These are phyloP conservation scores for Microcebus murinus DNA, from an alignment of 2,113 vertebrate genomes.

Conservation along the genomic window DNA sequence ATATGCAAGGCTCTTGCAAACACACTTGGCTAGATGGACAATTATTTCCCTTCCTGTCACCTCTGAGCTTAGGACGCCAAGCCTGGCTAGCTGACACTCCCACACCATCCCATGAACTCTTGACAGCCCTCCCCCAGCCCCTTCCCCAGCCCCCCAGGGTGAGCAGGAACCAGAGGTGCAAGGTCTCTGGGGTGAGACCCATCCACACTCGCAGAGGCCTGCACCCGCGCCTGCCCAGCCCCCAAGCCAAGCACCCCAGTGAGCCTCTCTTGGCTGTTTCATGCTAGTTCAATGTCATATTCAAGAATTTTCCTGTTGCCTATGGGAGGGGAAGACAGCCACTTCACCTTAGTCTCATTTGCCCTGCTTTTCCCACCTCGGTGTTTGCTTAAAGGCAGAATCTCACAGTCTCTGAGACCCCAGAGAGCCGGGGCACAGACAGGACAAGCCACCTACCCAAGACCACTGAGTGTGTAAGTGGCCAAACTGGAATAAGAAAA, in stretches of 20 bases:
- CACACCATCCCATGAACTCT: neutral
- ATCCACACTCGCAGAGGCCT: neutral
- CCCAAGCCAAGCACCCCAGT: neutral
- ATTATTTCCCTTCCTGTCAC: neutral
- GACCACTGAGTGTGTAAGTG: neutral
- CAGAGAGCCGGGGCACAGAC: neutral
- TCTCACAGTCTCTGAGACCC: neutral
- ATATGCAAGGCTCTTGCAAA: neutral
- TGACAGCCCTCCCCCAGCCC: neutral
- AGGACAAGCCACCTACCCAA: neutral
- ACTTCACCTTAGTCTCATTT: too few species aligned
- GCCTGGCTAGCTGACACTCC: neutral
- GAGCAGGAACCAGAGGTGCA: neutral
- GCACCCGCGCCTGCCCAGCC: accelerated
- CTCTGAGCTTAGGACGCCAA: neutral
- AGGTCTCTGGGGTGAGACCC: neutral
- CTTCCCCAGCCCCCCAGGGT: neutral
- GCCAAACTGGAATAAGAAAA: neutral
- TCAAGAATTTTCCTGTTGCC: neutral
- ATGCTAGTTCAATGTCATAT: neutral
- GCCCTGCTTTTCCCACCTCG: neutral
- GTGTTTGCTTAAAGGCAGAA: neutral
- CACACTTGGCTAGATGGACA: neutral
- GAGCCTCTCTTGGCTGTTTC: neutral
- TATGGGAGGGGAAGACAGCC: neutral